Base-by-base conservation (phyloP, 2,113 vertebrate species). In the Apodemus speciosus region DNA sequence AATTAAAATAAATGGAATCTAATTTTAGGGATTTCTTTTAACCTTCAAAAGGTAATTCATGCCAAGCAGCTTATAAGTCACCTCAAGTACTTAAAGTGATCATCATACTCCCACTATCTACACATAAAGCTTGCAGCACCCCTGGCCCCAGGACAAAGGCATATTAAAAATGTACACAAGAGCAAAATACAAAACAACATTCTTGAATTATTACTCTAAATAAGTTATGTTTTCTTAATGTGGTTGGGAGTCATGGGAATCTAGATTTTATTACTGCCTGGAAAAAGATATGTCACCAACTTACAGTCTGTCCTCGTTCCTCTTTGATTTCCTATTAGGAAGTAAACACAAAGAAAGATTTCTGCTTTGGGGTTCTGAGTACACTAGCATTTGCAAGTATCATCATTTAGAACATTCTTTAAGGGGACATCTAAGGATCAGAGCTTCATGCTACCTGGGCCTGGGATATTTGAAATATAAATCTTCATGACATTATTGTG, bases 401-500 rank as follows among this genome's bases (percentile, higher is more conserved):
- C 85, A 58, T 77, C 94, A 88, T 32, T 89, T 86, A 56, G 62
- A 96, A 90, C 58, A 64, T 84, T 32, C 40, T 84, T 46, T 46
- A 84, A 62, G 56, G 83, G 49, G 15, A 86, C 21, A 92, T 83
- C 49, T 68, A 79, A 92, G 27, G 30, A 88, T 30, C 43, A 92
- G 64, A 89, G 56, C 46, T 89, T 81, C 91, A 91, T 83, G 7
- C 14, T 88, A 40, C 73, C 46, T 89, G 4, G 91, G 53, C 15
- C 49, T 84, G 62, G 27, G n/a, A 91, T 96, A 93, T 96, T 94
- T 85, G 72, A 68, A 92, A 90, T 91, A 92, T 94, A 96, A 93
- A 96, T 95, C 93, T 92, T 95, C 5, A 27, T 86, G 49, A 79
- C 73, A 92, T 92, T 94, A 88, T 71, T 79, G 56, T 86, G 62